These are phyloP conservation scores for Thinocorus orbignyianus DNA, from an alignment of 2,113 vertebrate species.

Conservation along the genomic window DNA sequence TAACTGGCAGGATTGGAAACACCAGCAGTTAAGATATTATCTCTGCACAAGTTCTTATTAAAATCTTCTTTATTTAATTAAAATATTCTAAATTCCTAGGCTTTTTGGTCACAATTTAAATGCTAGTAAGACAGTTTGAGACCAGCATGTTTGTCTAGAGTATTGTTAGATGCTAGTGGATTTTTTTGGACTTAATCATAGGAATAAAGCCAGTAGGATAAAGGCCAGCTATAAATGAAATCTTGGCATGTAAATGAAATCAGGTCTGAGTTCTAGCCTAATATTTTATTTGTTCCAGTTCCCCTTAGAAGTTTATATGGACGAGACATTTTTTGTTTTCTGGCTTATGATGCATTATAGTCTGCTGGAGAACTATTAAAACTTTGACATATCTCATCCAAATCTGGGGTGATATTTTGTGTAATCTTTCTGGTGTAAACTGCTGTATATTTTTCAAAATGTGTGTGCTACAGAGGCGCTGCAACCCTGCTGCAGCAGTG, in stretches of 20 bases:
- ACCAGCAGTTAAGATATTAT: neutral
- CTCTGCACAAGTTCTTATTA: neutral
- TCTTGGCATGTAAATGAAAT: neutral
- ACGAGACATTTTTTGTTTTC: neutral
- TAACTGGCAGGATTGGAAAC: neutral
- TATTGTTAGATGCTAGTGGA: neutral
- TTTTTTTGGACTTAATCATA: neutral
- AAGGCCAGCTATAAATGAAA: neutral
- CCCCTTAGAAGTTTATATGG: neutral
- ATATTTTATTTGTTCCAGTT: neutral
- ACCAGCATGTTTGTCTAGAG: neutral
- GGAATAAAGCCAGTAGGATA: neutral
- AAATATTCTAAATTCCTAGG: neutral
- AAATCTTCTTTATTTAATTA: neutral
- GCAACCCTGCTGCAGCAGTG: neutral
- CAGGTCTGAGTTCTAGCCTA: neutral
- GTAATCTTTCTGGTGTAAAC: neutral
- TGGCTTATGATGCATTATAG: rapidly evolving
- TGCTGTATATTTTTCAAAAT: neutral
- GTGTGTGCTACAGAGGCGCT: neutral
- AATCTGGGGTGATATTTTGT: neutral
- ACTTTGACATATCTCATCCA: neutral
- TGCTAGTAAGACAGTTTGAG: neutral
- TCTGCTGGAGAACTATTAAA: neutral
- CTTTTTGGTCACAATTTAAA: neutral